These are phyloP conservation scores for Cichladusa arquata DNA, from an alignment of 2,113 vertebrate species.

Conservation along the genomic window DNA sequence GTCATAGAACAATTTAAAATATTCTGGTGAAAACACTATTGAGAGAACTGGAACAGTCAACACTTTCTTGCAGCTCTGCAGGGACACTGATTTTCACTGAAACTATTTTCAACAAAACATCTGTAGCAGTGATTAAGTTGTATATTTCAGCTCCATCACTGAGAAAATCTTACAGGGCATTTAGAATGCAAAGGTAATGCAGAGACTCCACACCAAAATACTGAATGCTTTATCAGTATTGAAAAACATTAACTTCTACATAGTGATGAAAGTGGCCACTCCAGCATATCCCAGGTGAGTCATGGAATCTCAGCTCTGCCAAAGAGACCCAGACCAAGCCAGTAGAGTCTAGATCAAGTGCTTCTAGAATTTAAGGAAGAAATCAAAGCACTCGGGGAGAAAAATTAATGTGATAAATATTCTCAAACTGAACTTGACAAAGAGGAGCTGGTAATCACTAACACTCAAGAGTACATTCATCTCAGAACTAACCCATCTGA, in stretches of 20 bases:
- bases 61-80: background rate
- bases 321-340: background rate
- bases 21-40: background rate
- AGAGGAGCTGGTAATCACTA: background rate
- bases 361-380: background rate
- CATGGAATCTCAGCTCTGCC: background rate
- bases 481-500: background rate
- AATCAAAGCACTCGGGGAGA: background rate
- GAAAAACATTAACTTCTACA: background rate
- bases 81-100: background rate
- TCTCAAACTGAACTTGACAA: background rate
- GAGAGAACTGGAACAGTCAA: background rate
- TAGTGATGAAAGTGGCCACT: background rate
- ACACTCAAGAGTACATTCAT: background rate
- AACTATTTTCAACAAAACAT: background rate
- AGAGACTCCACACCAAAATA: background rate
- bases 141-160: background rate
- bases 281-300: background rate
- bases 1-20: background rate
- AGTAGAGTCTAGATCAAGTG: background rate
- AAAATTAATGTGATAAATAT: background rate
- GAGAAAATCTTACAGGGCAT: background rate
- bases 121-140: background rate
- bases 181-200: background rate
- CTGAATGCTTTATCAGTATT: background rate